phyloP scores from a whole-genome alignment of 1,140 invertebrate species.

The Cydia pomonella region DNA sequence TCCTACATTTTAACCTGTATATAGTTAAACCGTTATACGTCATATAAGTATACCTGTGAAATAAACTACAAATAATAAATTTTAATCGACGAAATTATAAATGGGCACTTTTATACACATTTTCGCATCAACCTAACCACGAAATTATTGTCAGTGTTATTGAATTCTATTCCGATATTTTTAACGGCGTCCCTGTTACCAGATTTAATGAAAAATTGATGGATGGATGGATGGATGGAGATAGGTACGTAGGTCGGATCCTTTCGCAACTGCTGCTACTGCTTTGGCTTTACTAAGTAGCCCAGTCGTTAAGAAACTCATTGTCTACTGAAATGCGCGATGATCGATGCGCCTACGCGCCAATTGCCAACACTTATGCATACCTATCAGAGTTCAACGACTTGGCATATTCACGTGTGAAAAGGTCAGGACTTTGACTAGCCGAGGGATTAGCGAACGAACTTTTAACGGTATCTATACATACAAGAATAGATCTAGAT shows the following conservation, averaged over 20 bases:
- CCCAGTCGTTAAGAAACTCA: slow-evolving; percentile 7
- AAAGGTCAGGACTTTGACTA: slow-evolving; percentile 27
- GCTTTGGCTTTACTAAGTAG: background rate
- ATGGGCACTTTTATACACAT: too few species aligned
- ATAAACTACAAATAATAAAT: too few species aligned
- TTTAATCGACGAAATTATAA: too few species aligned
- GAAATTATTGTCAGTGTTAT: too few species aligned
- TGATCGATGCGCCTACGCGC: slow-evolving; percentile 23
- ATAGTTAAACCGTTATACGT: too few species aligned
- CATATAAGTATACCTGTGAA: too few species aligned
- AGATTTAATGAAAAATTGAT: background rate
- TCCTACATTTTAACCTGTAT: too few species aligned
- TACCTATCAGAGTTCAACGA: background rate
- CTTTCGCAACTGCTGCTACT: background rate
- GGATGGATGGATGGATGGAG: too few species aligned
- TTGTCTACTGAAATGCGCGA: slow-evolving; percentile 12
- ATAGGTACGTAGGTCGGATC: background rate
- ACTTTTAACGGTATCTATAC: background rate
- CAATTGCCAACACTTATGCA: slow-evolving; percentile 14
- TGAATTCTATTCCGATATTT: too few species aligned
- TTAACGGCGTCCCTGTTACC: too few species aligned
- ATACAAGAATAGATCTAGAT: background rate
- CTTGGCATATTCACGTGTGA: slow-evolving; percentile 1
- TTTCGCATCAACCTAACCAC: too few species aligned
- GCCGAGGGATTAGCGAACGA: background rate